Percentiles rank a stretch among this genome's conserved stretches.
Conservation (phyloP, 1,140 invertebrate genomes). For the Penaeus indicus region DNA sequence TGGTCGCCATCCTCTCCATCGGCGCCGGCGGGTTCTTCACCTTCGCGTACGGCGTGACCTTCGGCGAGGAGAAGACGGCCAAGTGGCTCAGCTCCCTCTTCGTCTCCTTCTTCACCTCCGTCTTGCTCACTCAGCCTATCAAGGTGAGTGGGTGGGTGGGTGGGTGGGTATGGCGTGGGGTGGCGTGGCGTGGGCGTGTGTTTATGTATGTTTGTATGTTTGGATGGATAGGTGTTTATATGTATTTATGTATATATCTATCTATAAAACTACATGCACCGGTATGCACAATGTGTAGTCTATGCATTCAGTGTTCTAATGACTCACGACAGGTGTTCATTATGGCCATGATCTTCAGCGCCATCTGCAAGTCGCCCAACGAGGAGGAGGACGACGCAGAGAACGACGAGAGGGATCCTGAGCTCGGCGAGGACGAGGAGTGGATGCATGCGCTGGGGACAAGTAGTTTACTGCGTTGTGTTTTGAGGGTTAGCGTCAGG, state of each 20-base stretch:
- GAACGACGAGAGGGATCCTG: conserved; percentile 71
- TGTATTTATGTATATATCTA: too few relatives aligned
- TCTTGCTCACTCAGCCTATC: conserved; percentile 74
- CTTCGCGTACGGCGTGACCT: conserved; percentile 70
- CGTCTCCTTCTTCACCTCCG: conserved; percentile 74
- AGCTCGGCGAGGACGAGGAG: conserved; percentile 2
- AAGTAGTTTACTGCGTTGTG: neutral
- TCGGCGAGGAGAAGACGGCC: conserved; percentile 73
- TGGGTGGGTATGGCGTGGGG: too few relatives aligned
- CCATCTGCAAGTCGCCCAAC: conserved; percentile 72
- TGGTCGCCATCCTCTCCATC: neutral
- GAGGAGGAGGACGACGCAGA: conserved; percentile 73
- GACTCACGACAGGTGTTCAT: conserved; percentile 70
- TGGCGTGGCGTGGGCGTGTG: too few relatives aligned
- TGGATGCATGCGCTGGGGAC: conserved; percentile 24
- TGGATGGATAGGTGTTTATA: too few relatives aligned
- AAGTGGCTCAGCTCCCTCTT: conserved; percentile 75
- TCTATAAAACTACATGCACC: too few relatives aligned
- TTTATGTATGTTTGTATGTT: too few relatives aligned
- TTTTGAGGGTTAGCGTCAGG: neutral
- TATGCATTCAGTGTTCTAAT: too few relatives aligned
- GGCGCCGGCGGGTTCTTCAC: conserved; percentile 11
- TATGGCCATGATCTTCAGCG: conserved; percentile 73
- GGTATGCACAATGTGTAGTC: too few relatives aligned
- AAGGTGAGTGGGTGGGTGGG: conserved; percentile 69